These are phyloP conservation scores for Sisyra terminalis DNA, from an alignment of 2,888 invertebrate genomes.

Conservation along the genomic window DNA sequence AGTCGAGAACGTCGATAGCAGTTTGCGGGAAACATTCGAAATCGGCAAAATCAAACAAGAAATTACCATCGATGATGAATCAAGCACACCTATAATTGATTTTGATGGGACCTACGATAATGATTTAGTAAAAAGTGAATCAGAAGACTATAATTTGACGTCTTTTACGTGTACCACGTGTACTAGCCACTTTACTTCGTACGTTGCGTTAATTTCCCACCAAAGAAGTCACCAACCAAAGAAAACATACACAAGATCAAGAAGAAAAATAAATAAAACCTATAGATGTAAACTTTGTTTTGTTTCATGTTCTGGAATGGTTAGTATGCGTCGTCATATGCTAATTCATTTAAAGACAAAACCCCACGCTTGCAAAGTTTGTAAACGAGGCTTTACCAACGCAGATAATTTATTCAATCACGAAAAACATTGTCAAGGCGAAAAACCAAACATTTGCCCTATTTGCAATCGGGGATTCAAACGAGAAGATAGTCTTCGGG, in stretches of 20 bases:
- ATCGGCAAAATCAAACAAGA: slow-evolving; percentile 8
- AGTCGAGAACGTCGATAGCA: slow-evolving; percentile 5
- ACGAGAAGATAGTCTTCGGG: slow-evolving; percentile 7
- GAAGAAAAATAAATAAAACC: no score
- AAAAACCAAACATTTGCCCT: slow-evolving; percentile 4
- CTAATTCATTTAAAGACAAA: slow-evolving; percentile 8
- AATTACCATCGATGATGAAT: not conserved
- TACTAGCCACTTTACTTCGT: slow-evolving; percentile 4
- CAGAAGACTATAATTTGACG: not conserved
- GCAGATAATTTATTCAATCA: slow-evolving; percentile 6
- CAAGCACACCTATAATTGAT: not conserved
- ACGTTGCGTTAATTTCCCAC: slow-evolving; percentile 2
- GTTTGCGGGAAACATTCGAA: slow-evolving; percentile 3
- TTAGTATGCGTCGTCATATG: slow-evolving; percentile 9
- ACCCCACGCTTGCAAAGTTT: slow-evolving; percentile 5
- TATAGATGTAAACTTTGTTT: slow-evolving; percentile 9
- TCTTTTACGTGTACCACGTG: slow-evolving; percentile 7
- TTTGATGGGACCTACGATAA: not conserved
- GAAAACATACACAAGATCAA: not conserved
- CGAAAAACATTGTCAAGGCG: slow-evolving; percentile 4
- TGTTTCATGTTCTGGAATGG: slow-evolving; percentile 4
- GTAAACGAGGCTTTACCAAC: slow-evolving; percentile 7
- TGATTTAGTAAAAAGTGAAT: not conserved
- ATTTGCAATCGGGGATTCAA: slow-evolving; percentile 8
- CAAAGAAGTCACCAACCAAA: slow-evolving; percentile 1